Percentiles rank a stretch among this genome's conserved stretches.
Conservation (phyloP, 2,797 vertebrate species). For the Allobates femoralis region DNA sequence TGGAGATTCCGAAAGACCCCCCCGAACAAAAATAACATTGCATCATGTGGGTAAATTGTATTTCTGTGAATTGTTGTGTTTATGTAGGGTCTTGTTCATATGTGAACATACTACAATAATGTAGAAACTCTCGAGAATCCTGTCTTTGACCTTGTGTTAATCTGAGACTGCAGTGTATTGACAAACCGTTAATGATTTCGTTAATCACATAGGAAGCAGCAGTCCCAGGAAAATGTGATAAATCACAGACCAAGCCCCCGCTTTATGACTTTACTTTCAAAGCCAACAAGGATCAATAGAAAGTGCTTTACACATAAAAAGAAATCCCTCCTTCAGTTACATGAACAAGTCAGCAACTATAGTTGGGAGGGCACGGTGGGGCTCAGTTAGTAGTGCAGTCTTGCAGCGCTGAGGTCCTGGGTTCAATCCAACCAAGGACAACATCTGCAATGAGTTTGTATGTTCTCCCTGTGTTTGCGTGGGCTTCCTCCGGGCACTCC, state of each 20-base stretch:
- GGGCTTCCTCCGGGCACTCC: no score
- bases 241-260: background rate
- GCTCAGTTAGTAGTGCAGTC: no score
- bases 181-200: slow-evolving; percentile 59
- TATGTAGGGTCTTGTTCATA: background rate
- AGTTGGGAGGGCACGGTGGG: no score
- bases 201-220: slow-evolving; percentile 4
- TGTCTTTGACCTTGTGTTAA: slow-evolving; percentile 38
- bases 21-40: background rate
- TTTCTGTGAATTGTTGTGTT: background rate
- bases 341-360: no score
- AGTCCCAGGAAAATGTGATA: background rate
- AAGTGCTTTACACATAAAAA: no score
- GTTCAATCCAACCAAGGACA: no score
- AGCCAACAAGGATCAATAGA: background rate
- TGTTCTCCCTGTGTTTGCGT: no score
- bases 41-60: background rate
- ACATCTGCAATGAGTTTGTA: no score
- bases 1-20: no score
- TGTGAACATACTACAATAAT: slow-evolving; percentile 44
- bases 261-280: background rate
- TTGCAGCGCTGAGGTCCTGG: no score
- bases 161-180: slow-evolving; percentile 19
- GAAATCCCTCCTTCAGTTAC: no score
- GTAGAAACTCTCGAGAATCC: slow-evolving; percentile 29